Percentiles rank a stretch among this genome's conserved stretches.
phyloP scores from a whole-genome alignment of 1,140 invertebrate genomes.

The Macrobrachium nipponense region DNA sequence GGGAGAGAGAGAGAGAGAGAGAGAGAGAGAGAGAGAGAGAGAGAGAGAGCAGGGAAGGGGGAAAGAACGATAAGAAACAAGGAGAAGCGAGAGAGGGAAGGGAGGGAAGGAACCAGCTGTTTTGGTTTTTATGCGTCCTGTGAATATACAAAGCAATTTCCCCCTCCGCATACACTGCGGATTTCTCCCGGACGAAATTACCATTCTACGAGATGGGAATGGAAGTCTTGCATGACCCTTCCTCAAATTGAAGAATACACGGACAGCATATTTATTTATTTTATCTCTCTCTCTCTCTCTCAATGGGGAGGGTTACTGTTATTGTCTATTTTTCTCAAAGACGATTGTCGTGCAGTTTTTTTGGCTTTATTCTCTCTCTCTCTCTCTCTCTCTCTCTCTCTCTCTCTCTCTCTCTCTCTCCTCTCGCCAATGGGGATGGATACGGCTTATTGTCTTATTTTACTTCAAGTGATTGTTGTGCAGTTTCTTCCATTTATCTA shows the following conservation, averaged over 20 bases:
- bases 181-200: too few species aligned
- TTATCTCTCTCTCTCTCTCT: conserved; percentile 12
- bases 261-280: neutral
- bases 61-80: neutral
- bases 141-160: too few species aligned
- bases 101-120: neutral
- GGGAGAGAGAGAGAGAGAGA: neutral
- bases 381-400: conserved; percentile 24
- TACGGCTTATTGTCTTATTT: neutral
- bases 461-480: neutral
- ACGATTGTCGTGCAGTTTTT: neutral
- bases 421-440: neutral
- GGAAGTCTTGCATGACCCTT: neutral
- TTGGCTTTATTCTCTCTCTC: neutral
- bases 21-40: neutral
- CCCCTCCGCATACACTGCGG: too few species aligned
- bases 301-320: neutral
- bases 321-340: neutral
- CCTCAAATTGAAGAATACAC: neutral
- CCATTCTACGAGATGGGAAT: neutral
- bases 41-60: neutral
- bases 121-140: too few species aligned
- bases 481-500: too few species aligned
- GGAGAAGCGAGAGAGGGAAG: neutral
- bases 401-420: conserved; percentile 23